Conservation (phyloP, 2,113 vertebrate species). For the Raja brachyura region DNA sequence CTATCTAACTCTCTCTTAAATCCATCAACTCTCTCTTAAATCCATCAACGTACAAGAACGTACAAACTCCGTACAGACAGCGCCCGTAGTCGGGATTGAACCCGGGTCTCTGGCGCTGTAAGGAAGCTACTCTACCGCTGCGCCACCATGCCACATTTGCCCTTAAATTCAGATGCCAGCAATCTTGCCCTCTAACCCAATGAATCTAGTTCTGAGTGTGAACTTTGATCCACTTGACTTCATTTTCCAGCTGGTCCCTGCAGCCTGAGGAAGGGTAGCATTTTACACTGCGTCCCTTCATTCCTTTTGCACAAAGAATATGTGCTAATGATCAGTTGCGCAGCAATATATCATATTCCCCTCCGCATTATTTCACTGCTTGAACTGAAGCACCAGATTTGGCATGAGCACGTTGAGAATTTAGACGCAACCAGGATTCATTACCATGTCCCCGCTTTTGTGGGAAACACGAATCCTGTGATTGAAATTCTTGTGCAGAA, state of each 20-base stretch:
- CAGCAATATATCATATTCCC: background rate
- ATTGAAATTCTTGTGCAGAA: background rate
- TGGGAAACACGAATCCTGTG: background rate
- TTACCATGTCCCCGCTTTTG: background rate
- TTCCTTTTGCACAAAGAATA: background rate
- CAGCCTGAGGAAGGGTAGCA: background rate
- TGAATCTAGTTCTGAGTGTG: background rate
- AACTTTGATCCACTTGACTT: background rate
- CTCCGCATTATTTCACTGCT: background rate
- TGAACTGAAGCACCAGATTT: background rate
- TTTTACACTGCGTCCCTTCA: background rate
- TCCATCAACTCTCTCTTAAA: too few species aligned
- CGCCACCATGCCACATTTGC: too few species aligned
- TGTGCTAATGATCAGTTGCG: background rate
- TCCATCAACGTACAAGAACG: too few species aligned
- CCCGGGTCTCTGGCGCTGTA: too few species aligned
- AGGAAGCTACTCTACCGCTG: too few species aligned
- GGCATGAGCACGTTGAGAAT: background rate
- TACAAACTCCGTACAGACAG: too few species aligned
- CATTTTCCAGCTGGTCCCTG: background rate
- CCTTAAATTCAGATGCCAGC: background rate
- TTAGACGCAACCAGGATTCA: background rate
- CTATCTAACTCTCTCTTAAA: too few species aligned
- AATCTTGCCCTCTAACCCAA: background rate
- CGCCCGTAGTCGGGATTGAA: too few species aligned